phyloP scores from a whole-genome alignment of 1,140 invertebrate genomes.

The Drosophila fuyamai region DNA sequence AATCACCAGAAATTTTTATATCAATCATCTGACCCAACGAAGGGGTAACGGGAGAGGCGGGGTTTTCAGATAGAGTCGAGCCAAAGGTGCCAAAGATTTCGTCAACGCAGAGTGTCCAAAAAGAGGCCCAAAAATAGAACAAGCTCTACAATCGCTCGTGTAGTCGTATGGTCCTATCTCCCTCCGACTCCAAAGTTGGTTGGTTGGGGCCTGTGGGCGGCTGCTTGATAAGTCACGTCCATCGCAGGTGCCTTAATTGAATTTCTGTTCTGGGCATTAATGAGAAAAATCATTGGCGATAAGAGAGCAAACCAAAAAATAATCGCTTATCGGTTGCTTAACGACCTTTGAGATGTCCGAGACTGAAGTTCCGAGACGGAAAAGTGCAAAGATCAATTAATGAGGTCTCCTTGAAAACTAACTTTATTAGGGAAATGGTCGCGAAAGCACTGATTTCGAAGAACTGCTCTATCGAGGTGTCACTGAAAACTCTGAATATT shows the following conservation, averaged over 20 bases:
- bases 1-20: slow-evolving; percentile 44
- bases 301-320: slow-evolving; percentile 40
- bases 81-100: slow-evolving; percentile 51
- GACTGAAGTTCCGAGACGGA: not conserved
- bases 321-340: slow-evolving; percentile 16
- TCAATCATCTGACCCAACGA: slow-evolving; percentile 65
- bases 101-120: slow-evolving; percentile 33
- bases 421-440: not conserved
- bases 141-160: slow-evolving; percentile 15
- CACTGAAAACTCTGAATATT: not conserved
- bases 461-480: slow-evolving; percentile 5
- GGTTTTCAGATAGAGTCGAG: slow-evolving; percentile 44
- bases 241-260: slow-evolving; percentile 52
- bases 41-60: not conserved
- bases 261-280: slow-evolving; percentile 50
- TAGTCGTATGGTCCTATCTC: not conserved
- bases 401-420: slow-evolving; percentile 1
- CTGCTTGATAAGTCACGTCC: slow-evolving; percentile 48
- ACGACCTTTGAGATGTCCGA: slow-evolving; percentile 45
- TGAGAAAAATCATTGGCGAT: slow-evolving; percentile 57
- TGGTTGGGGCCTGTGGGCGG: slow-evolving; percentile 4
- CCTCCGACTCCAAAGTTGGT: not conserved
- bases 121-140: slow-evolving; percentile 16
- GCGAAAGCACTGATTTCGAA: slow-evolving; percentile 6
- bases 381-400: slow-evolving; percentile 24